These are phyloP conservation scores for Paraplagusia blochii DNA, from an alignment of 2,113 vertebrate genomes.

Conservation along the genomic window DNA sequence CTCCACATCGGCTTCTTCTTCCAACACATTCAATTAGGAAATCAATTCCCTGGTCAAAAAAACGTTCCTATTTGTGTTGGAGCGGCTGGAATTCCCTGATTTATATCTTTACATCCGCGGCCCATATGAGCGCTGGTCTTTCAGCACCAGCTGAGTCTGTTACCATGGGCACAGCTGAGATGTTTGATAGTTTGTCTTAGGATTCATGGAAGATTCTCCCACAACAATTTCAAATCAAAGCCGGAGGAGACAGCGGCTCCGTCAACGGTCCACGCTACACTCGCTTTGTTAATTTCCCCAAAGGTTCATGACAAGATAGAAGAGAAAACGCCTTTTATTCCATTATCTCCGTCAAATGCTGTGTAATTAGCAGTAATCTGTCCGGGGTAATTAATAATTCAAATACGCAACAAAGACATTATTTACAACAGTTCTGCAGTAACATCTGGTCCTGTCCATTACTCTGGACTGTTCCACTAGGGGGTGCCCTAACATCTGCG, in stretches of 20 bases:
- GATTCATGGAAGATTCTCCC: conserved; percentile 42
- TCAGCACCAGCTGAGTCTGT: conserved; percentile 45
- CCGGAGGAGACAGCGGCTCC: conserved; percentile 1
- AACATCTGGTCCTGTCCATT: too few relatives aligned
- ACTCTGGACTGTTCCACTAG: too few relatives aligned
- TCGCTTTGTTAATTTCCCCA: background rate
- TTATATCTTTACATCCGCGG: conserved; percentile 44
- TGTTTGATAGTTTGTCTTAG: conserved; percentile 47
- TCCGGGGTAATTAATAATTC: background rate
- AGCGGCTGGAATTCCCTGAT: conserved; percentile 43
- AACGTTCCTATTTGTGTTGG: conserved; percentile 25
- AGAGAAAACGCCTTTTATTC: background rate
- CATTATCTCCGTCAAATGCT: background rate
- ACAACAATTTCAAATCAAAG: conserved; percentile 36
- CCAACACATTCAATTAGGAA: conserved; percentile 60
- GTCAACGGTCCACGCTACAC: conserved; percentile 9
- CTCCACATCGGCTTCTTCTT: conserved; percentile 46
- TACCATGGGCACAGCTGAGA: conserved; percentile 60
- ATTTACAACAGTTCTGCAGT: too few relatives aligned
- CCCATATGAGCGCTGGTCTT: conserved; percentile 47
- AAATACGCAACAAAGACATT: too few relatives aligned
- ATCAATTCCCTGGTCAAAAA: conserved; percentile 56
- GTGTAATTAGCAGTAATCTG: background rate
- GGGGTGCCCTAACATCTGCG: too few relatives aligned
- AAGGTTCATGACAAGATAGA: background rate